Base-by-base conservation (phyloP, 1,140 invertebrate species). In the Brachionus manjavacas region DNA sequence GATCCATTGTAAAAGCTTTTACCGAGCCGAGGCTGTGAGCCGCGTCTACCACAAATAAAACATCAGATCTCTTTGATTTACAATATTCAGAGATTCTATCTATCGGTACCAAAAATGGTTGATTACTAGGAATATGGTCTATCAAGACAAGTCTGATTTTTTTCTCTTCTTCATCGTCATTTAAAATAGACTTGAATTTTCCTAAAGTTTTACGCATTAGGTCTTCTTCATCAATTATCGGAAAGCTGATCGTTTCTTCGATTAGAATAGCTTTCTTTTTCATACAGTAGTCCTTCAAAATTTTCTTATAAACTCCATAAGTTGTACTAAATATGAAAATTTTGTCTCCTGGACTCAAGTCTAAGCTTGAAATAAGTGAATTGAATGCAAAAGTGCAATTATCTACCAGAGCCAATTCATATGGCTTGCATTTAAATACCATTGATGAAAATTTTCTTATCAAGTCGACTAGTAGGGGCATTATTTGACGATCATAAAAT, bases 51-150 rank as follows among this genome's bases (percentile, higher is more conserved):
- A 89, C 84, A 11, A 89, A 87, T 46, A 85, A 86, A 23, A 88
- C 85, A 41, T 87, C 85, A 84, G 87, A 88, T 85, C 20, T 84
- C 14, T 49, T 43, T n/a, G 12, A 28, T 68, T 72, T 84, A 31
- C 64, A 55, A 31, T 23, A 52, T 55, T 76, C 23, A n/a, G 23
- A 52, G 3, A 74, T 35, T 49, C 88, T 86, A 25, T 86, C 76
- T 11, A 89, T 74, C 41, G 89, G 89, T 83, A 89, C 78, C 14
- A 89, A 86, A 70, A 89, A 86, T 49, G 88, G 87, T 28, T 87
- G 85, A 85, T 89, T 89, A 85, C 88, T 89, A 0, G 88, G 88
- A 31, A 90, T 88, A 79, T 90, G 89, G 81, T 90, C 89, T 86
- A 89, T 86, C 4, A 90, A 85, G 8, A 88, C 88, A 49, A 89